Evolutionary conservation across 2,888 invertebrate genomes (phyloP).

Genomic region (Scrobipalpa costella): DNA sequence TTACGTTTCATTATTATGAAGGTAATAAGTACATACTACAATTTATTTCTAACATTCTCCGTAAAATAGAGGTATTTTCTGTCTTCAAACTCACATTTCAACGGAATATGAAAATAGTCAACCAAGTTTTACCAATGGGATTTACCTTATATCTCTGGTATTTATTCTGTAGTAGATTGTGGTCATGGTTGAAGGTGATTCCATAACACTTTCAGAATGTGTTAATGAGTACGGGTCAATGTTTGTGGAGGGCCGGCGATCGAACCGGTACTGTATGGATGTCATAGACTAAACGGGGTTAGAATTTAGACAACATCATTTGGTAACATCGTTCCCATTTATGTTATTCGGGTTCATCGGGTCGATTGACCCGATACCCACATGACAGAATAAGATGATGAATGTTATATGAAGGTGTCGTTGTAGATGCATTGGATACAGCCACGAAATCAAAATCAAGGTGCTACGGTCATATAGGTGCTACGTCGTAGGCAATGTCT

Average conservation of each 20-base stretch:
- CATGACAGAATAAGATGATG: too few species aligned
- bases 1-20: too few species aligned
- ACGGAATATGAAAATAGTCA: too few species aligned
- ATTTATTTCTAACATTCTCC: too few species aligned
- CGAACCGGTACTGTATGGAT: constrained; percentile 15
- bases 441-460: too few species aligned
- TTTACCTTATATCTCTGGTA: not conserved
- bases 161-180: not conserved
- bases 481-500: not conserved
- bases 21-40: too few species aligned
- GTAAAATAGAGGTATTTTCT: too few species aligned
- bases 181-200: constrained; percentile 4
- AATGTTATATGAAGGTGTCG: not conserved
- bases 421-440: not conserved
- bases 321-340: too few species aligned
- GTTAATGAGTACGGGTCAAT: constrained; percentile 45
- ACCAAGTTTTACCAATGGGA: too few species aligned
- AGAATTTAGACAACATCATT: not conserved
- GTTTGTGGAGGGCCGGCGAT: constrained; percentile 45
- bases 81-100: not conserved
- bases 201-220: constrained; percentile 38
- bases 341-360: too few species aligned
- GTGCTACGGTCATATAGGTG: not conserved
- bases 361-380: too few species aligned
- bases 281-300: constrained; percentile 20